These are phyloP conservation scores for Phaetusa simplex DNA, from an alignment of 2,113 vertebrate species.

Conservation along the genomic window DNA sequence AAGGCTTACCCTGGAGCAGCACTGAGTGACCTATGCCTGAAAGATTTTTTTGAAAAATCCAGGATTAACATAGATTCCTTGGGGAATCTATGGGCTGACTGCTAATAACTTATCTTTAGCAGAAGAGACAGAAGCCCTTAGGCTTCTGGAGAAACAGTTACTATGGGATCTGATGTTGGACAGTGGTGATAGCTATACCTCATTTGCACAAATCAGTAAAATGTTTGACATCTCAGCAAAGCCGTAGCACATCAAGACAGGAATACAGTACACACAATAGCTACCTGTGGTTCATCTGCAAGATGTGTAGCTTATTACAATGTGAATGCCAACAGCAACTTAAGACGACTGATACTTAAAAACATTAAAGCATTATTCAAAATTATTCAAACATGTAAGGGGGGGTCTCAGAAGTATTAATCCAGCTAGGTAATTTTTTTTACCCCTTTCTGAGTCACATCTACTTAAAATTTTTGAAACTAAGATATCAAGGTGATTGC, in stretches of 20 bases:
- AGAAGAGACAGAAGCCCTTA: not conserved
- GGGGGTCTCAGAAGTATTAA: not conserved
- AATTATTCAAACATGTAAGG: not conserved
- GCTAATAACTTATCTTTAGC: not conserved
- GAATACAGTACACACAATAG: not conserved
- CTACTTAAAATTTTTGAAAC: not conserved
- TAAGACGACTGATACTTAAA: not conserved
- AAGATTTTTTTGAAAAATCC: not conserved
- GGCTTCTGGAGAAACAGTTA: not conserved
- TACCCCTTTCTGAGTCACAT: not conserved
- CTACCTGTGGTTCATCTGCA: not conserved
- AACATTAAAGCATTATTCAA: not conserved
- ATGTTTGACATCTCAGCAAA: not conserved
- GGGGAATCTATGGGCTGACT: not conserved
- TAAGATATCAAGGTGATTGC: not conserved
- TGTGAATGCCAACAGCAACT: not conserved
- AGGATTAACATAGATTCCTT: not conserved
- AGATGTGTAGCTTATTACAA: not conserved
- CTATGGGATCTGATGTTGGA: too few species aligned
- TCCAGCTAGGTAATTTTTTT: not conserved
- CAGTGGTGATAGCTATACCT: not conserved
- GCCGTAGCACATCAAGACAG: too few species aligned
- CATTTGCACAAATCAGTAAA: not conserved
- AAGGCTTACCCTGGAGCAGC: not conserved
- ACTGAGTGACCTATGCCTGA: not conserved